Base-by-base conservation (phyloP, 2,888 invertebrate species). In the Malthinus seriepunctatus region DNA sequence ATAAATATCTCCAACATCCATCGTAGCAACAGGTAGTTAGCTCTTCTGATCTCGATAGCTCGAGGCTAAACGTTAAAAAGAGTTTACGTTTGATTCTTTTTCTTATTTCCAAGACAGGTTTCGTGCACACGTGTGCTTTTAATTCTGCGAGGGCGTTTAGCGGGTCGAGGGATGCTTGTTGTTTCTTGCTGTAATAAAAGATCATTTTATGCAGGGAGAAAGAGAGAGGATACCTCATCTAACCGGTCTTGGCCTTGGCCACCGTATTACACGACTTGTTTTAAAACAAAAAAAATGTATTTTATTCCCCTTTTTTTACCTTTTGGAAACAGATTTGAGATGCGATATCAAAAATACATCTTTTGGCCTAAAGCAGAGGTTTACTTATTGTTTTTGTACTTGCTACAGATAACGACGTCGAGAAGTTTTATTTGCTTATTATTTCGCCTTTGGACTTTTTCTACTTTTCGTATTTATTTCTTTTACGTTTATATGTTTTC, bases 221-320 rank as follows among this genome's bases (percentile, higher is more conserved):
- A 23, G 23, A 23, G 23, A 23, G 23, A 23, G 23, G 23, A 23
- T 23, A 23, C 23, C 60, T 50, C 57, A 60, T 53, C 57, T 32
- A 57, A 63, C 63, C 63, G 60, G 63, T 63, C 56, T 46, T 54
- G 55, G 35, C 56, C 53, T 60, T 63, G 54, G 60, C 63, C 60
- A 60, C 63, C 32, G 63, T 60, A 60, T 63, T 63, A 63, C 63
- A 46, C 63, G 55, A 49, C 48, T 60, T 52, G 51, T 60, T 34
- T 39, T 34, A 59, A 50, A 5, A 23, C 23, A 23, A 23, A 23
- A 23, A 23, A 23, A 3, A 23, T 23, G 5, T 23, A 23, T 23
- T 23, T 23, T 5, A 23, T 23, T 23, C 23, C 23, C 48, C 42
- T 50, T 44, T 55, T 51, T 14, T 44, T 39, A 34, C 44, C 48